phyloP scores from a whole-genome alignment of 1,140 invertebrate genomes.

The Sminthurides bifidus region DNA sequence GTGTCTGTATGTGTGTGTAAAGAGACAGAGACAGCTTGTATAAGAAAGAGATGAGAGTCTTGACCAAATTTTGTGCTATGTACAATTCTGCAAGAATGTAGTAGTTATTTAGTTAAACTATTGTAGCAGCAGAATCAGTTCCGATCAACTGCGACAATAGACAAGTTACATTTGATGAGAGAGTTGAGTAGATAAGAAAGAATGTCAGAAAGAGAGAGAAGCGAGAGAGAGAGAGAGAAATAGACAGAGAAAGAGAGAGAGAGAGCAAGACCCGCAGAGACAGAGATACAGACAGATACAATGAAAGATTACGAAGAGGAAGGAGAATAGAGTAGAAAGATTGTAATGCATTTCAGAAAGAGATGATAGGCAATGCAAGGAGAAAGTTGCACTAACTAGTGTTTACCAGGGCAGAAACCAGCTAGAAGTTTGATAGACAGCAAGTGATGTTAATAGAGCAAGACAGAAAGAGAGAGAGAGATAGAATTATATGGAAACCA shows the following conservation, averaged over 20 bases:
- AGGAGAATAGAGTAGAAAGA: not conserved
- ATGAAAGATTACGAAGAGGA: conserved; percentile 5
- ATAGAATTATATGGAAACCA: not conserved
- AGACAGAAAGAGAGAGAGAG: not conserved
- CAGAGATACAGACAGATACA: conserved; percentile 2
- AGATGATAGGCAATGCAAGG: not conserved
- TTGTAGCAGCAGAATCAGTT: no score
- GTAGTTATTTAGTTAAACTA: no score
- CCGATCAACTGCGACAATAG: no score
- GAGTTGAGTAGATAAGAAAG: not conserved
- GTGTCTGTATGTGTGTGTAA: conserved; percentile 12
- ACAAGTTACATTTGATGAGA: no score
- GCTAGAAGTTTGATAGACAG: no score
- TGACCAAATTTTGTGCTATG: no score
- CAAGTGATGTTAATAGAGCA: not conserved
- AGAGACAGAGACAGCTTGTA: no score
- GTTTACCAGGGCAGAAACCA: not conserved
- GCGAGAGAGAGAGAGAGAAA: conserved; percentile 12
- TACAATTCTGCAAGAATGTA: no score
- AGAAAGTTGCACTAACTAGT: not conserved
- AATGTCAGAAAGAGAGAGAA: conserved; percentile 5
- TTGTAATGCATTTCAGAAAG: not conserved
- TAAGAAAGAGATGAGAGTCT: no score
- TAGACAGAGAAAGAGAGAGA: conserved; percentile 18
- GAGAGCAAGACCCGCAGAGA: conserved; percentile 9